Evolutionary conservation across 2,113 vertebrate genomes (phyloP), one percentile per base, ranked within the genome.

Genomic region (Calyptomena viridis): DNA sequence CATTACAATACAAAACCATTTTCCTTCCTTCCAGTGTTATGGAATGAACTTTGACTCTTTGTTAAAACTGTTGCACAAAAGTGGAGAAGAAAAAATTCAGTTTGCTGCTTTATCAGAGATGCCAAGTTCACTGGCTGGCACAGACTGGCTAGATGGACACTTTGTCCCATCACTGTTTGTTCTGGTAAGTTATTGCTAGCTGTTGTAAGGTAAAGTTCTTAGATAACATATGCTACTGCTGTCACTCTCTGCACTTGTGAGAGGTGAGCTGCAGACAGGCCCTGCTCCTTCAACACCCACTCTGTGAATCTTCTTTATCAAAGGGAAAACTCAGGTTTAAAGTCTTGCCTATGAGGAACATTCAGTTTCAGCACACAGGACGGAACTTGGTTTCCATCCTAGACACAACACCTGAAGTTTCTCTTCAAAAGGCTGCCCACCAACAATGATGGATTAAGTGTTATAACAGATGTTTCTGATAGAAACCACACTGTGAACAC

Each of bases 111-210:
- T 84, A 21, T 74, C 53, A 76, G 63, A 92, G 44, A 44, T 33
- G 28, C 60, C 1, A 5, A 56, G 39, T 44, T 84, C 67, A 63
- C 58, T 74, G 55, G 18, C 59, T 66, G 53, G 14, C 39, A 55
- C 0, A 4, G 27, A 59, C 67, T 87, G 77, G 44, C 30, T 35
- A 60, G 66, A 37, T 14, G 58, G 35, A 77, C 91, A 87, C 88
- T 93, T 95, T 96, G 96, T 58, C 52, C 90, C 55, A 30, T 73
- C 52, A 28, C 20, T 94, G 83, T 92, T 97, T 95, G 68, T 87
- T 90, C 66, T 88, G 90, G 59, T 95, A 94, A 89, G 52, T n/a
- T 86, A 81, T 83, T 53, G 74, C 42, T 44, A 59, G 20, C 12
- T 66, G 11, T 53, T 89, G 35, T 22, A 68, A 80, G 71, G 74